Evolutionary conservation across 1,140 invertebrate genomes (phyloP), one percentile per base, ranked within the genome.

Genomic region (Heliconius melpomene): DNA sequence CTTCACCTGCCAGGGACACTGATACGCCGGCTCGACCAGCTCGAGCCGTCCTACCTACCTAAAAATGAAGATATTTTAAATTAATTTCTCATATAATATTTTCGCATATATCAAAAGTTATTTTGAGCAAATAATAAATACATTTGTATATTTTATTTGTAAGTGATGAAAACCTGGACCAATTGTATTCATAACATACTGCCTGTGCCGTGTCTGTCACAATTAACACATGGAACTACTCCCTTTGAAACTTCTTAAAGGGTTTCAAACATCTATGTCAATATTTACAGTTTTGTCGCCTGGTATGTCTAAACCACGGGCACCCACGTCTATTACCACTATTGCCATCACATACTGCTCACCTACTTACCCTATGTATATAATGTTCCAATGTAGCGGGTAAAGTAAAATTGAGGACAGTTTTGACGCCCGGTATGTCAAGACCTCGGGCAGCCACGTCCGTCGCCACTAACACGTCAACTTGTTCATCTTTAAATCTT

Each of bases 391-490:
- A 93, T 0, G 98, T 98, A 26, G 97, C 97, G 3, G 99, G 99
- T 97, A 99, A 97, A 0, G 98, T 97, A 92, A 99, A 99, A 94
- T 99, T 99, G 60, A 99, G 98, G 6, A 99, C 98, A 54, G 98
- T 99, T 95, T 98, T 98, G 1, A 99, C 98, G 9, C 98, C 98
- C 72, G 97, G 96, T 85, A 99, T 99, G 94, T 99, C 99, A 38
- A 99, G 95, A 93, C 99, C 99, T 94, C 99, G 95, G 38, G 99
- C 98, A 9, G 99, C 99, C 32, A 99, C 97, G 95, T 99, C 99
- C 7, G 99, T 99, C 0, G 98, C 98, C 74, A 99, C 96, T 23
- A 99, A 94, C 7, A 99, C 96, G 95, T 99, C 98, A 46, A 98
- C 96, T 89, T 97, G 96, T 86, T 98, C 97, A 16, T 98, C 97